Base-by-base conservation (phyloP, 1,140 invertebrate genomes). In the Stenopsyche tienmushanensis region DNA sequence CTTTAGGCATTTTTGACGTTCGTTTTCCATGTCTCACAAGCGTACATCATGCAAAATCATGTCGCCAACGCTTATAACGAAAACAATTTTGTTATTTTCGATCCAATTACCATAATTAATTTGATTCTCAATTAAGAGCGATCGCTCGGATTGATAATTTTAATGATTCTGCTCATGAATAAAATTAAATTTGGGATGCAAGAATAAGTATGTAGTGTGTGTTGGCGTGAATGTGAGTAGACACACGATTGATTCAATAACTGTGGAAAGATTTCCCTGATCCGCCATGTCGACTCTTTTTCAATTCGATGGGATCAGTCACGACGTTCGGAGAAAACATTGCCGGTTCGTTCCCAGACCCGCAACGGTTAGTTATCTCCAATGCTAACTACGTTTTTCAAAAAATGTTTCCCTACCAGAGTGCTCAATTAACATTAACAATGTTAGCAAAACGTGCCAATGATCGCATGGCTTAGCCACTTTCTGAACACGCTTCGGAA, bases 251-350 rank as follows among this genome's bases (percentile, higher is more conserved):
- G n/a, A n/a, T n/a, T n/a, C n/a, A n/a, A n/a, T n/a, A n/a, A n/a
- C n/a, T n/a, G n/a, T n/a, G n/a, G n/a, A n/a, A n/a, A n/a, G n/a
- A n/a, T n/a, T n/a, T n/a, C n/a, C n/a, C n/a, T n/a, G n/a, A n/a
- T n/a, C n/a, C n/a, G 29, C 29, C 29, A 34, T 34, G 29, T 34
- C 29, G 29, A 13, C 13, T 34, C 18, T 60, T 60, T 60, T 60
- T 20, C 29, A 47, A 9, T 17, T 8, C 44, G 57, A 60, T 60
- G 42, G 17, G 42, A 60, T 60, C 57, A 47, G 57, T 60, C 57
- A 60, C 57, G 57, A 60, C 57, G 42, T 10, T 9, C 5, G 23
- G 52, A 24, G 52, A 20, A 54, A 26, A 54, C 52, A 26, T 54
- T 5, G 44, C 10, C 44, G 10, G 5, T 7, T 9, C 44, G 10